These are phyloP conservation scores for Bombus superbus DNA, from an alignment of 1,140 invertebrate genomes.

Conservation along the genomic window DNA sequence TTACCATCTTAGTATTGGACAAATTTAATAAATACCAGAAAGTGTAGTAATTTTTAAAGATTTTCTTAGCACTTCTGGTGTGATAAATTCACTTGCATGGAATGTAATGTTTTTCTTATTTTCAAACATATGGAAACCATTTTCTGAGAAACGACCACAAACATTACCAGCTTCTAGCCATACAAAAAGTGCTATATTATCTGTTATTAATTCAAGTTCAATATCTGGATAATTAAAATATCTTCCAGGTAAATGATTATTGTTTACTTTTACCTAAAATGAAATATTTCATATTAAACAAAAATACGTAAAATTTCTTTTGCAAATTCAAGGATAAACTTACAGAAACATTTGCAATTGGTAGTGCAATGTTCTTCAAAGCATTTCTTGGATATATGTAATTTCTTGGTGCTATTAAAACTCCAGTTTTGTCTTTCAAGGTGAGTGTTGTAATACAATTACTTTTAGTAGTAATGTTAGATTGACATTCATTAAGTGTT, in stretches of 20 bases:
- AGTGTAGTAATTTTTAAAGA: constrained; percentile 70
- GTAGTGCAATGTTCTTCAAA: constrained; percentile 67
- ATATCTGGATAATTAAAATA: constrained; percentile 66
- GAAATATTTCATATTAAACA: background rate
- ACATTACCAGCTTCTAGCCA: constrained; percentile 84
- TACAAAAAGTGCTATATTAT: constrained; percentile 85
- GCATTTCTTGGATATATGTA: constrained; percentile 74
- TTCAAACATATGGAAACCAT: constrained; percentile 84
- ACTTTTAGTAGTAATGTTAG: constrained; percentile 59
- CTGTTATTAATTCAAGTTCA: constrained; percentile 78
- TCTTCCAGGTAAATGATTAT: constrained; percentile 53
- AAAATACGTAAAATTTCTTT: background rate
- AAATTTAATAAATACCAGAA: constrained; percentile 68
- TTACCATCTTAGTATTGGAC: background rate
- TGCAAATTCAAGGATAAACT: constrained; percentile 28
- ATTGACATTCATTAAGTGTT: constrained; percentile 52
- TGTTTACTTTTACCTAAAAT: constrained; percentile 64
- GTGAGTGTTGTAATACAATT: constrained; percentile 74
- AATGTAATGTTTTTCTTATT: constrained; percentile 67
- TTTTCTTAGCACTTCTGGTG: constrained; percentile 50
- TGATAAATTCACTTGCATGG: constrained; percentile 54
- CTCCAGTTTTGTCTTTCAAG: constrained; percentile 61
- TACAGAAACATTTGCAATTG: constrained; percentile 67
- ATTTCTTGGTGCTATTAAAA: constrained; percentile 77
- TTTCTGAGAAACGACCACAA: constrained; percentile 85